phyloP scores from a whole-genome alignment of 2,113 vertebrate genomes.

The Lathamus discolor region DNA sequence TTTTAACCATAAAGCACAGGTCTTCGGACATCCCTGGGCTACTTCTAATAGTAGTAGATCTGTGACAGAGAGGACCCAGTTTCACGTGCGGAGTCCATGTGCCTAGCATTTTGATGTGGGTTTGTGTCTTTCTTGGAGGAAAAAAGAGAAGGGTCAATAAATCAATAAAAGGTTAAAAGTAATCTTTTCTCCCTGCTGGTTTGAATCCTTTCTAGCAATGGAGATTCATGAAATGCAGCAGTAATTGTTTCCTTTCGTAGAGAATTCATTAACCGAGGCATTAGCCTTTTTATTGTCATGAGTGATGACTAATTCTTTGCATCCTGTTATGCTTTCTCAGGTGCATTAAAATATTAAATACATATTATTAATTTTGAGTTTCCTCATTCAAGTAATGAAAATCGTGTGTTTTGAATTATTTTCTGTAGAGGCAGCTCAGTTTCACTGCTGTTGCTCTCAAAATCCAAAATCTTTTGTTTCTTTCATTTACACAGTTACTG shows the following conservation, averaged over 20 bases:
- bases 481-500: not conserved
- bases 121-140: not conserved
- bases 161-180: conserved; percentile 49
- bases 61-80: not conserved
- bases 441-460: not conserved
- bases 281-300: not conserved
- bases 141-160: not conserved
- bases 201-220: not conserved
- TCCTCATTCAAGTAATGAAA: not conserved
- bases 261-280: conserved; percentile 27
- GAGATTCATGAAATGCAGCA: conserved; percentile 14
- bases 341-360: not conserved
- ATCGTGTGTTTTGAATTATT: not conserved
- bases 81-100: not conserved
- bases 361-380: not conserved
- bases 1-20: not conserved
- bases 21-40: not conserved
- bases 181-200: conserved; percentile 10
- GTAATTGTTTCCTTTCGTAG: conserved; percentile 34
- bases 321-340: not conserved
- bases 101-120: not conserved
- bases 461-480: not conserved
- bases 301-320: not conserved
- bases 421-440: not conserved
- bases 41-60: not conserved